These are phyloP conservation scores for Oscheius onirici DNA, from an alignment of 2,888 invertebrate genomes.

Conservation along the genomic window DNA sequence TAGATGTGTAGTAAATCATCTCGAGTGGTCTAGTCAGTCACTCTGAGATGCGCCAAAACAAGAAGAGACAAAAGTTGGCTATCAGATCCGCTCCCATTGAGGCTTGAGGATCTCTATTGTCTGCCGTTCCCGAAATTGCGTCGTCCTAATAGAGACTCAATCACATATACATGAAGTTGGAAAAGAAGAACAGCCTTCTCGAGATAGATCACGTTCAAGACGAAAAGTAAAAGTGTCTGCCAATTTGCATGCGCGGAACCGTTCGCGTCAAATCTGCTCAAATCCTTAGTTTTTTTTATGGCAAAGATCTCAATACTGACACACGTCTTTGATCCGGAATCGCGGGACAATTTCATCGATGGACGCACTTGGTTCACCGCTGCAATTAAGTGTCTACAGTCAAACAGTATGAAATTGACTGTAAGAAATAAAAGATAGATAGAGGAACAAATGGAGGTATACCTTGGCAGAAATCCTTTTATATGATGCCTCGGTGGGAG, in stretches of 20 bases:
- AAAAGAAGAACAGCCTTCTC: too few species aligned
- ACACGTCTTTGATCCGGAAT: slow-evolving; percentile 23
- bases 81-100: slow-evolving; percentile 22
- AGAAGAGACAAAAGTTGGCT: slow-evolving; percentile 28
- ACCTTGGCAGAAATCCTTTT: background rate
- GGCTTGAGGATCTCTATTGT: slow-evolving; percentile 16
- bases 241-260: too few species aligned
- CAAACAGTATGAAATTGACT: slow-evolving; percentile 12
- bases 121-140: slow-evolving; percentile 23
- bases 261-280: too few species aligned
- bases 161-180: too few species aligned
- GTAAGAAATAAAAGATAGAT: background rate
- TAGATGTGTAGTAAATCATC: background rate
- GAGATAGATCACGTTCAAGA: too few species aligned
- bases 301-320: slow-evolving; percentile 17
- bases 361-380: slow-evolving; percentile 11
- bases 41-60: slow-evolving; percentile 22
- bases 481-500: background rate
- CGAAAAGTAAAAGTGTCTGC: too few species aligned
- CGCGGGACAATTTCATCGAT: slow-evolving; percentile 12
- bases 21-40: slow-evolving; percentile 19
- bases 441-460: too few species aligned
- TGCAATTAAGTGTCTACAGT: slow-evolving; percentile 22
- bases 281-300: background rate
- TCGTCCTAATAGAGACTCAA: background rate